A percentile compares a stretch with the other conserved stretches of the same genome.
These are phyloP conservation scores for Scaptomyza graminum DNA, from an alignment of 1,140 invertebrate species.

Conservation along the genomic window DNA sequence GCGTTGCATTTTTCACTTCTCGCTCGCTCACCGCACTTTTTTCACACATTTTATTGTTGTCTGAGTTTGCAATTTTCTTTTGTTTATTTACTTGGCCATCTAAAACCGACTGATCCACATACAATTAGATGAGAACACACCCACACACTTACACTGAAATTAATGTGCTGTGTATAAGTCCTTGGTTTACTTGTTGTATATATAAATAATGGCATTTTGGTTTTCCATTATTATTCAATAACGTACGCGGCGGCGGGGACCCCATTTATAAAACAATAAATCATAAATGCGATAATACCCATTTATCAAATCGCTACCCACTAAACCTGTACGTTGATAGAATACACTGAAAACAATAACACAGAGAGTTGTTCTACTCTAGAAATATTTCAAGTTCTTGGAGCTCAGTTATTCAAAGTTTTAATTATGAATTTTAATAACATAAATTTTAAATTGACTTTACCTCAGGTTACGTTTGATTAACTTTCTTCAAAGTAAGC, in stretches of 20 bases:
- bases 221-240: slow-evolving; percentile 64
- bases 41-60: slow-evolving; percentile 78
- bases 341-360: slow-evolving; percentile 22
- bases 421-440: neutral
- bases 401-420: too few relatives aligned
- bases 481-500: too few relatives aligned
- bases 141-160: neutral
- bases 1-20: slow-evolving; percentile 62
- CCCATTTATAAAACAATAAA: slow-evolving; percentile 74
- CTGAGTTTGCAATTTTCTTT: slow-evolving; percentile 73
- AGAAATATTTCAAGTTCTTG: too few relatives aligned
- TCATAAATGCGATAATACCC: slow-evolving; percentile 70
- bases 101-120: slow-evolving; percentile 61
- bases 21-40: slow-evolving; percentile 56
- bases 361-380: too few relatives aligned
- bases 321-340: slow-evolving; percentile 8
- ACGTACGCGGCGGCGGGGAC: slow-evolving; percentile 50
- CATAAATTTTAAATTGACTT: neutral
- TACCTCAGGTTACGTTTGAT: neutral
- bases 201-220: slow-evolving; percentile 66
- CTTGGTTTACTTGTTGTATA: slow-evolving; percentile 63
- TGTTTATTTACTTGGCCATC: slow-evolving; percentile 82
- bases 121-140: slow-evolving; percentile 39
- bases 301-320: slow-evolving; percentile 62
- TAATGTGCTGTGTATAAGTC: slow-evolving; percentile 39